A percentile compares a stretch with the other conserved stretches of the same genome.
These are phyloP conservation scores for Harpalus rubripes DNA, from an alignment of 2,888 invertebrate species.

Conservation along the genomic window DNA sequence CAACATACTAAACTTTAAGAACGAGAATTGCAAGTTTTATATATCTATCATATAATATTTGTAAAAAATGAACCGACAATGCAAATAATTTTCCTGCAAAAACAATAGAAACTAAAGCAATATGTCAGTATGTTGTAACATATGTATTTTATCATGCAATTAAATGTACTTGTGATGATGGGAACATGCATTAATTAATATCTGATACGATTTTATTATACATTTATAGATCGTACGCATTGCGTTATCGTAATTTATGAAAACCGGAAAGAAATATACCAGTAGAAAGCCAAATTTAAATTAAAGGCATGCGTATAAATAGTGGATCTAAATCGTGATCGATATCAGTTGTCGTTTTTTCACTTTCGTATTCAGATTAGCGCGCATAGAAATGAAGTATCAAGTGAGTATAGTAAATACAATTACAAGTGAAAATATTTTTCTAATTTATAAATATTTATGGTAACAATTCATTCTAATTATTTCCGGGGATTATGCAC, in stretches of 20 bases:
- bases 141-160: slow-evolving; percentile 29
- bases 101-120: slow-evolving; percentile 13
- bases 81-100: slow-evolving; percentile 16
- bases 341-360: slow-evolving; percentile 54
- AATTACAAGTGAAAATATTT: slow-evolving; percentile 16
- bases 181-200: slow-evolving; percentile 37
- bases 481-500: not conserved
- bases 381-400: slow-evolving; percentile 45
- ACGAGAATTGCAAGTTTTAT: not conserved
- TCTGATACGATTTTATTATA: slow-evolving; percentile 9
- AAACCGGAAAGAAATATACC: slow-evolving; percentile 58
- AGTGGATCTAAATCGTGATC: slow-evolving; percentile 24
- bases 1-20: not conserved
- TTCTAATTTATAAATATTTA: not conserved
- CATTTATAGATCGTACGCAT: slow-evolving; percentile 50
- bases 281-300: slow-evolving; percentile 62
- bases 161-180: slow-evolving; percentile 12
- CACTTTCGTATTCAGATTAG: slow-evolving; percentile 2
- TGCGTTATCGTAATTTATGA: slow-evolving; percentile 51
- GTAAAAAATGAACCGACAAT: slow-evolving; percentile 33
- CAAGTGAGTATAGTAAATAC: slow-evolving; percentile 47
- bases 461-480: not conserved
- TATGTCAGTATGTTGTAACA: slow-evolving; percentile 17
- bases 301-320: slow-evolving; percentile 62
- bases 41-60: not conserved